phyloP scores from a whole-genome alignment of 2,113 vertebrate genomes.

The Bos javanicus region DNA sequence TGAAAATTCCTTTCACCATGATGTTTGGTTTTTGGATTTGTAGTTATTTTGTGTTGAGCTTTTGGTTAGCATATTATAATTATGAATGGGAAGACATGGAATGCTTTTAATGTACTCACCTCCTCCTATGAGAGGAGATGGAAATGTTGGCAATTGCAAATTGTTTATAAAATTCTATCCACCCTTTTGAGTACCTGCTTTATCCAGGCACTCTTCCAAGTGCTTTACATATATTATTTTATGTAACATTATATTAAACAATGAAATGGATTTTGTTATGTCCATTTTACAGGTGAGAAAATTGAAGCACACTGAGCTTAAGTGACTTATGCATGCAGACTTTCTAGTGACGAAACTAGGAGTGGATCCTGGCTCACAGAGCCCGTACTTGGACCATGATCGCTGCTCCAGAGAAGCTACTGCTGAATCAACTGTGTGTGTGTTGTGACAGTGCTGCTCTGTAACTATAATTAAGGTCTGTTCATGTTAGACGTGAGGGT shows the following conservation, averaged over 20 bases:
- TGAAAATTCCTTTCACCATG: not conserved
- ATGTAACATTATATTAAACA: not conserved
- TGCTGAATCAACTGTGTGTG: no score
- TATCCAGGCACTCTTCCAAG: not conserved
- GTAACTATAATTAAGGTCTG: accelerated
- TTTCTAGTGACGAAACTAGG: not conserved
- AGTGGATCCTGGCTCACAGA: not conserved
- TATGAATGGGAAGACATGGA: not conserved
- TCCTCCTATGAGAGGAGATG: not conserved
- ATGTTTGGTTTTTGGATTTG: not conserved
- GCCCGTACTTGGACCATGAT: not conserved
- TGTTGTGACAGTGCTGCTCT: not conserved
- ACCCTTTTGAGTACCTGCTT: not conserved
- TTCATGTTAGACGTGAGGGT: not conserved
- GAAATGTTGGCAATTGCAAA: not conserved
- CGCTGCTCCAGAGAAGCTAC: not conserved
- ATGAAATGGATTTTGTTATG: not conserved
- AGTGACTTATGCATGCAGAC: not conserved
- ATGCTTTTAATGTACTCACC: not conserved
- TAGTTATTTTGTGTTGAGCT: not conserved
- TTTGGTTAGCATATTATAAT: not conserved
- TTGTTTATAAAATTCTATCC: not conserved
- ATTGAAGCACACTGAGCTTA: not conserved
- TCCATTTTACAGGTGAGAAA: not conserved
- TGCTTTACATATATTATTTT: not conserved